A percentile compares a stretch with the other conserved stretches of the same genome.
phyloP scores from a whole-genome alignment of 2,113 vertebrate species.

The Paradisaea rubra region DNA sequence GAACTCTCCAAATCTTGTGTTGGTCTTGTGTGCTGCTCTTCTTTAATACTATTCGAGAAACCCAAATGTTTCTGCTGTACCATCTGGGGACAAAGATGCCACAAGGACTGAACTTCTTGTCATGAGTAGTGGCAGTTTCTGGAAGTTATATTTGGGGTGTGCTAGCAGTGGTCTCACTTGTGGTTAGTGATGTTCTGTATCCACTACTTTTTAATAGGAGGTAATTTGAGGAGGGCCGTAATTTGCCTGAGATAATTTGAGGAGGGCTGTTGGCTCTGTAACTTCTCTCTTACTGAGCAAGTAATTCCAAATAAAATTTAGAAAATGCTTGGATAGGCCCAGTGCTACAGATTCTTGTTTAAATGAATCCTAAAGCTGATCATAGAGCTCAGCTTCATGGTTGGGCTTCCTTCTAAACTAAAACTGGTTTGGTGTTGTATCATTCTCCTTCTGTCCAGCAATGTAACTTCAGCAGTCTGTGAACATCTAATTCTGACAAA shows the following conservation, averaged over 20 bases:
- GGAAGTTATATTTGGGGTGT: background rate
- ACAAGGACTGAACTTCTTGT: background rate
- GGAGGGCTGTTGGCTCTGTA: background rate
- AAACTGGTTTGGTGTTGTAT: background rate
- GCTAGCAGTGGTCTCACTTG: background rate
- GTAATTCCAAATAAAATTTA: background rate
- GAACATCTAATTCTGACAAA: background rate
- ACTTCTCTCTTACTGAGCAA: background rate
- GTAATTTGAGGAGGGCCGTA: background rate
- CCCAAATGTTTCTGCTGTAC: accelerated
- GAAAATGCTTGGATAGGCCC: background rate
- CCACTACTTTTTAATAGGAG: background rate
- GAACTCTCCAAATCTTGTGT: background rate
- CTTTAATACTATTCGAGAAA: background rate
- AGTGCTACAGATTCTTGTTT: background rate
- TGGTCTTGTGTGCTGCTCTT: background rate
- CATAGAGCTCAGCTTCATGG: background rate
- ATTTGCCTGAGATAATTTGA: background rate
- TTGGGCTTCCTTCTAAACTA: background rate
- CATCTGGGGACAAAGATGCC: background rate
- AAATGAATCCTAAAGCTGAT: background rate
- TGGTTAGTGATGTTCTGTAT: background rate
- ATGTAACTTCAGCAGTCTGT: background rate
- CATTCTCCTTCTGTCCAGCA: background rate
- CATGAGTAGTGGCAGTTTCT: background rate